Conservation (phyloP, 2,797 vertebrate genomes). For the Malurus splendens region DNA sequence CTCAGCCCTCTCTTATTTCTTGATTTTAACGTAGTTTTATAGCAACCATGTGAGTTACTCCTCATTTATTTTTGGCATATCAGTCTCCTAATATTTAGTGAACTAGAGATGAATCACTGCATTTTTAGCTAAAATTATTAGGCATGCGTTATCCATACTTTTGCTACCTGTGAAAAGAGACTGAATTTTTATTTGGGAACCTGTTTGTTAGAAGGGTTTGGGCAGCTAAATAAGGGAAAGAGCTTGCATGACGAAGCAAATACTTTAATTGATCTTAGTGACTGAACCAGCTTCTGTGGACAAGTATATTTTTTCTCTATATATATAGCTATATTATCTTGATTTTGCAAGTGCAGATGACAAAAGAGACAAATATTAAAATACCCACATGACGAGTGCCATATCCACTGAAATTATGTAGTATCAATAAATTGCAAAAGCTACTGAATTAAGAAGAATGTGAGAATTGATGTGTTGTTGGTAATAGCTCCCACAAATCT, state of each 20-base stretch:
- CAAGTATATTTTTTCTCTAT: not conserved
- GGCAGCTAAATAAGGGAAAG: not conserved
- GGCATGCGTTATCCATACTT: not conserved
- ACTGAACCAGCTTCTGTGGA: not conserved
- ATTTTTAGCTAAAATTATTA: not conserved
- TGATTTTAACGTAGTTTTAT: not conserved
- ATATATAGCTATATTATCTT: not conserved
- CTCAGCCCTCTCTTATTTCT: not conserved
- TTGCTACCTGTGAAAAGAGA: not conserved
- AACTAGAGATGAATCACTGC: not conserved
- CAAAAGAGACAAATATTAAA: not conserved
- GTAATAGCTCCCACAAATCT: not conserved
- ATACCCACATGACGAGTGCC: not conserved
- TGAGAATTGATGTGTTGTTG: not conserved
- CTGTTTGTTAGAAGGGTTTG: not conserved
- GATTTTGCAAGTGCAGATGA: not conserved
- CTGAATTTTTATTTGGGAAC: not conserved
- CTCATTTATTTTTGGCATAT: not conserved
- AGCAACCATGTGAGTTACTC: not conserved
- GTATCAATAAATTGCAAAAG: not conserved
- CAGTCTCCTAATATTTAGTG: not conserved
- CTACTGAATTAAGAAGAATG: not conserved
- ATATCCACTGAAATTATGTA: not conserved
- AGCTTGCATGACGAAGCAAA: not conserved
- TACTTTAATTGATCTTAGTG: not conserved